A percentile compares a stretch with the other conserved stretches of the same genome.
Conservation (phyloP, 2,888 invertebrate species). For the Metopia argyrocephala region DNA sequence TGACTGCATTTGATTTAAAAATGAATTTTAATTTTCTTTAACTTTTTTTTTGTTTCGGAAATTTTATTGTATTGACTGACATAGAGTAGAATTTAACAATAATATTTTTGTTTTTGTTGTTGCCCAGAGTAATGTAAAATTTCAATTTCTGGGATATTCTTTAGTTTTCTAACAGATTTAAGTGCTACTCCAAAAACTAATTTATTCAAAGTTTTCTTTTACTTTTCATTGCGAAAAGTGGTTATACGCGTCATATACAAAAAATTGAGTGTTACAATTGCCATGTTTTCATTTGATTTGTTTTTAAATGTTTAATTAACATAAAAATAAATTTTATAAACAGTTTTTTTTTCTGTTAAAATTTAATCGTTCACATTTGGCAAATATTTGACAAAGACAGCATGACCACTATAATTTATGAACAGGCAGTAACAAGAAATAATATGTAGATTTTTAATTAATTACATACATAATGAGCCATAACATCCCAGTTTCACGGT, state of each 20-base stretch:
- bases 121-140: neutral
- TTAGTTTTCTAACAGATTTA: neutral
- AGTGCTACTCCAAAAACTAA: slow-evolving; percentile 72
- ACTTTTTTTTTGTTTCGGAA: neutral
- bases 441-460: too few species aligned
- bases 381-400: too few species aligned
- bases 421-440: too few species aligned
- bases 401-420: too few species aligned
- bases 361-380: too few species aligned
- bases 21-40: too few species aligned
- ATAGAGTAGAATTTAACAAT: neutral
- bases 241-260: neutral
- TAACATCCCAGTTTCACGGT: too few species aligned
- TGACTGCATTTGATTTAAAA: slow-evolving; percentile 66
- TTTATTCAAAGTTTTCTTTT: slow-evolving; percentile 68
- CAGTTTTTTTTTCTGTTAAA: neutral
- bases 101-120: neutral
- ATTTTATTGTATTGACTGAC: slow-evolving; percentile 1
- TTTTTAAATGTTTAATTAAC: too few species aligned
- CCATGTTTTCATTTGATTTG: too few species aligned
- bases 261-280: slow-evolving; percentile 37
- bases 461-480: too few species aligned
- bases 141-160: neutral
- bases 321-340: too few species aligned
- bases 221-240: neutral